Base-by-base conservation (phyloP, 1,140 invertebrate species). In the Pseudoatta argentina region DNA sequence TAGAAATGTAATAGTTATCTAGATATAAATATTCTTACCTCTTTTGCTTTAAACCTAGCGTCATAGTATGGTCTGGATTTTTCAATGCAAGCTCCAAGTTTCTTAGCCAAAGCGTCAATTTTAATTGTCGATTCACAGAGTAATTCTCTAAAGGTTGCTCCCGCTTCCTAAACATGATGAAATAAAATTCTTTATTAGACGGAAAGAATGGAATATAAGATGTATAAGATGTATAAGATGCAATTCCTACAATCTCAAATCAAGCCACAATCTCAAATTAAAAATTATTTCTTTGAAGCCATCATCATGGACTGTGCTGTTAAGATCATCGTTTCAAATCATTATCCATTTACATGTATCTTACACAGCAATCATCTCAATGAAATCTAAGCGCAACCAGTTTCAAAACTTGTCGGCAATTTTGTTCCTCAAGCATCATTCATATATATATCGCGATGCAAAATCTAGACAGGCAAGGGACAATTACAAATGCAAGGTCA, bases 41-140 rank as follows among this genome's bases (percentile, higher is more conserved):
- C 97, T 94, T 97, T 97, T 30, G 97, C 97, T 94, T 96, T 96
- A 92, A 97, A 97, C 88, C 97, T 96, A 44, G 98, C 96, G 94
- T 99, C 98, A 96, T 99, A 99, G 94, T 99, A 99, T 12, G 98
- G 98, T 85, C 98, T 95, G 0, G 98, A 98, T 95, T 97, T 97
- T 92, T 98, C 97, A 81, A 99, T 98, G 94, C 97, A 98, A 90
- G 96, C 96, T 51, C 98, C 98, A 64, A 98, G 96, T 94, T 98
- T 98, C 93, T 98, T 98, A 2, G 97, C 97, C 77, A 98, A 96
- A 63, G 96, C 95, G 91, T 99, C 98, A 86, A 99, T 96, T 89
- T 97, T 96, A 30, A 98, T 95, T 59, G 98, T 98, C 0, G 98
- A 98, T 92, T 99, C 98, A 87, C 97, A 97, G 10, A 99, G 95